A percentile compares a stretch with the other conserved stretches of the same genome.
Evolutionary conservation across 2,113 vertebrate genomes (phyloP).

Genomic region (Himantopus leucocephalus): DNA sequence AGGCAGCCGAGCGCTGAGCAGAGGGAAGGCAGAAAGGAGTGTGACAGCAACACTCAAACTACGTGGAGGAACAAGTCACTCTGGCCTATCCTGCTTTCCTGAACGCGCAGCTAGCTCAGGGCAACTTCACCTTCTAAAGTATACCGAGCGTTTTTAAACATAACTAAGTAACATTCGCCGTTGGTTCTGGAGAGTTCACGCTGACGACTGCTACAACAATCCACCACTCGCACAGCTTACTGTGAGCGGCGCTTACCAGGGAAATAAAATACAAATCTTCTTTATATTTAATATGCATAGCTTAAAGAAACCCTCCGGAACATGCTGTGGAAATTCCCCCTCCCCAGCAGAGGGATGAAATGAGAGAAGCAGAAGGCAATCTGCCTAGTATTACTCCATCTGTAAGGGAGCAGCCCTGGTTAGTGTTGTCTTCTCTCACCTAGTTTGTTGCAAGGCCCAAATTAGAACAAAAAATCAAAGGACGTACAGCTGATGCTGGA

Average conservation of each 20-base stretch:
- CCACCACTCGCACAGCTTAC: neutral
- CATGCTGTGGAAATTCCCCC: neutral
- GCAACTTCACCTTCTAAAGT: neutral
- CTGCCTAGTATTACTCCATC: neutral
- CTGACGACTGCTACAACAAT: neutral
- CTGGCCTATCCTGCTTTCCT: neutral
- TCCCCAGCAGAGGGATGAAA: neutral
- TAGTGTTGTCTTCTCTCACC: neutral
- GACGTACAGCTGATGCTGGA: neutral
- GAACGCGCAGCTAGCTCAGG: neutral
- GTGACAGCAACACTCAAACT: accelerated
- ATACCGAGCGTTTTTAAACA: neutral
- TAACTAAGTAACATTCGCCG: neutral
- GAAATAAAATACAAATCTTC: neutral
- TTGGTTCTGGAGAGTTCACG: neutral
- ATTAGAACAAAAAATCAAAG: neutral
- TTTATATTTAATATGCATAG: neutral
- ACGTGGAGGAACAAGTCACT: accelerated
- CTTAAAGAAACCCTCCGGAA: neutral
- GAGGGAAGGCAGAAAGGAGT: neutral
- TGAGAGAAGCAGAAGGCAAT: neutral
- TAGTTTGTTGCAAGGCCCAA: accelerated
- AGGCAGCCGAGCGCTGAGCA: neutral
- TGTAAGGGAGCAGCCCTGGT: neutral
- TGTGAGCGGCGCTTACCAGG: neutral